A percentile compares a stretch with the other conserved stretches of the same genome.
These are phyloP conservation scores for Papilio demoleus DNA, from an alignment of 2,888 invertebrate species.

Conservation along the genomic window DNA sequence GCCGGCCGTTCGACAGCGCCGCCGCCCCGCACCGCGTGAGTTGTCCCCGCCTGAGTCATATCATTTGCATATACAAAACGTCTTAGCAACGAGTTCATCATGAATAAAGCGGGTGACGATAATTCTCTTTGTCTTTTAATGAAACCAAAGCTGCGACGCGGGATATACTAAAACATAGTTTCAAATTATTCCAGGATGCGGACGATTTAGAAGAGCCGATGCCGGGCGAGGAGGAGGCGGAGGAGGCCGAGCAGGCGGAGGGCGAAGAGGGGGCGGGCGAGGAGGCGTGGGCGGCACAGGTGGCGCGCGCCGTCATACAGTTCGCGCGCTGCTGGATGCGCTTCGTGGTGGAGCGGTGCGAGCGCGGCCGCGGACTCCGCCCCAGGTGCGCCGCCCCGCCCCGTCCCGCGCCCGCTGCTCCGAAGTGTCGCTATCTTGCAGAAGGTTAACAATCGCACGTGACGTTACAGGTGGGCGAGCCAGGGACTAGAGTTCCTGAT, in stretches of 20 bases:
- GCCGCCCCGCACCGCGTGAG: conserved; percentile 57
- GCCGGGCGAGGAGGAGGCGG: conserved; percentile 41
- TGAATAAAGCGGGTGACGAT: background rate
- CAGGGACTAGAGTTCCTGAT: conserved; percentile 95
- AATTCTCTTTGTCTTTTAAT: too few relatives aligned
- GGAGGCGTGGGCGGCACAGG: conserved; percentile 58
- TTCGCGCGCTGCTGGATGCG: conserved; percentile 92
- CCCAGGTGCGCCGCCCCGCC: conserved; percentile 74
- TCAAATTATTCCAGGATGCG: conserved; percentile 51
- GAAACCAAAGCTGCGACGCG: too few relatives aligned
- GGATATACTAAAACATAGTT: background rate
- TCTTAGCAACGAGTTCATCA: too few relatives aligned
- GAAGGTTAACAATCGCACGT: background rate
- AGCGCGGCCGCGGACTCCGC: conserved; percentile 90
- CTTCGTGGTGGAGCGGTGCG: conserved; percentile 93
- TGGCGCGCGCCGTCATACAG: conserved; percentile 67
- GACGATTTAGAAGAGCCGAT: conserved; percentile 57
- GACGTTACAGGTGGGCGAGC: conserved; percentile 88
- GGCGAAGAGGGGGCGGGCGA: conserved; percentile 17
- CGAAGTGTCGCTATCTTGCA: background rate
- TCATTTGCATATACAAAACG: too few relatives aligned
- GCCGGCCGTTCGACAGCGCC: conserved; percentile 55
- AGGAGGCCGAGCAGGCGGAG: conserved; percentile 39
- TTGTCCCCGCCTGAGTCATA: background rate
- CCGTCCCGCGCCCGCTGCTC: background rate